Conservation (phyloP, 2,888 invertebrate species). For the Tetramorium bicarinatum region DNA sequence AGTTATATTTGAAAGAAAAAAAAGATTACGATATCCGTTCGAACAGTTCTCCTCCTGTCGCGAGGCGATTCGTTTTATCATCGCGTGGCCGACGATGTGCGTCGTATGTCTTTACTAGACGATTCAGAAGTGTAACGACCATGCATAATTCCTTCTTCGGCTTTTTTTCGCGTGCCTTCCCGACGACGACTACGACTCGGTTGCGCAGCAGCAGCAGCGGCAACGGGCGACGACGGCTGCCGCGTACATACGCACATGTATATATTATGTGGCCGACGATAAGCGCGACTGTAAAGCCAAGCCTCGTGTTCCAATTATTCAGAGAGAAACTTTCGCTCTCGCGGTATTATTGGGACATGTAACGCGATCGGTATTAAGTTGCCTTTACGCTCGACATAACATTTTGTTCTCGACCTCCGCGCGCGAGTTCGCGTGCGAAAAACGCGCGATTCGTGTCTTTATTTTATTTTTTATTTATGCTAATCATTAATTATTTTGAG, state of each 20-base stretch:
- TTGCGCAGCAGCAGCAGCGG: background rate
- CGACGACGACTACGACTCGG: background rate
- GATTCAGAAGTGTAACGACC: constrained; percentile 9
- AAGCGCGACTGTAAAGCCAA: constrained; percentile 74
- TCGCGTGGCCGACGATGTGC: constrained; percentile 4
- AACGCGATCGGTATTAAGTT: constrained; percentile 65
- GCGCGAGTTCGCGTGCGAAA: constrained; percentile 25
- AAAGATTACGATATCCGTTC: no score
- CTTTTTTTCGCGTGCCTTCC: constrained; percentile 19
- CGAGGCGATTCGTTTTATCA: background rate
- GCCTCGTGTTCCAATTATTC: constrained; percentile 76
- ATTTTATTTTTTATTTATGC: background rate
- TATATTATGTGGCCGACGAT: constrained; percentile 63
- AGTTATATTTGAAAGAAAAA: no score
- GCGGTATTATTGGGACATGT: constrained; percentile 69
- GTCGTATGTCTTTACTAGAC: background rate
- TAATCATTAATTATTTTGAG: background rate
- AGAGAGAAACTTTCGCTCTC: constrained; percentile 69
- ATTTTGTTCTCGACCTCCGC: constrained; percentile 35
- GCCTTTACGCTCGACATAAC: constrained; percentile 52
- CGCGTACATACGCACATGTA: constrained; percentile 19
- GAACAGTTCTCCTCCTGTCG: background rate
- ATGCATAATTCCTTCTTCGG: constrained; percentile 3
- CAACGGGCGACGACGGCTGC: background rate
- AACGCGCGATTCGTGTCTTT: background rate